Conservation (phyloP, 2,888 invertebrate species). For the Himalopsyche kuldschensis region DNA sequence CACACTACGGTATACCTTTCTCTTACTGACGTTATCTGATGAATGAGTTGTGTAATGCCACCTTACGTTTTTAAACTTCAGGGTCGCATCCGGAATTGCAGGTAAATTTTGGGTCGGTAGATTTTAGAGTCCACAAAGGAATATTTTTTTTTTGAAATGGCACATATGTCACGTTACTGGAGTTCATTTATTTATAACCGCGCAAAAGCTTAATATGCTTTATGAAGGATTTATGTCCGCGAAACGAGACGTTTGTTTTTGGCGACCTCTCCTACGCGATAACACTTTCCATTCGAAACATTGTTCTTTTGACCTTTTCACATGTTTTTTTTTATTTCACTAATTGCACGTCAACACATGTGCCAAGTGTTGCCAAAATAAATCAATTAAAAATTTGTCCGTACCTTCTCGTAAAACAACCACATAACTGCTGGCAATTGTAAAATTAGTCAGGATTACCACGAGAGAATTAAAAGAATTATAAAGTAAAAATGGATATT, state of each 20-base stretch:
- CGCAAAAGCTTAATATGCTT: neutral
- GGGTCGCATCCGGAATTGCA: no score
- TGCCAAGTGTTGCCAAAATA: neutral
- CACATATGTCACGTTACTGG: neutral
- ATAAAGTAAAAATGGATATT: no score
- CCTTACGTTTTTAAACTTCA: no score
- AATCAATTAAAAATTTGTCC: neutral
- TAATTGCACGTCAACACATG: neutral
- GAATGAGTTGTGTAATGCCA: no score
- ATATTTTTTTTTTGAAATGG: no score
- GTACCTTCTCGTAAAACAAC: neutral
- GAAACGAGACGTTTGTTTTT: neutral
- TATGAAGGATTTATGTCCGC: neutral
- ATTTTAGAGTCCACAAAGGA: no score
- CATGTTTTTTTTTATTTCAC: neutral
- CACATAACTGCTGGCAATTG: neutral
- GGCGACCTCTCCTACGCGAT: neutral
- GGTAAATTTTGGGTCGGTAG: no score
- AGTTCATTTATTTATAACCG: neutral
- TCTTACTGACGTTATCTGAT: no score
- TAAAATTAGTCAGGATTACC: no score
- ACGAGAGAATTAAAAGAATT: no score
- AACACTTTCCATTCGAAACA: neutral
- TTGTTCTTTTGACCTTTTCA: neutral
- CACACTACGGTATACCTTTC: no score